Conservation (phyloP, 2,113 vertebrate genomes). For the Falco punctatus region DNA sequence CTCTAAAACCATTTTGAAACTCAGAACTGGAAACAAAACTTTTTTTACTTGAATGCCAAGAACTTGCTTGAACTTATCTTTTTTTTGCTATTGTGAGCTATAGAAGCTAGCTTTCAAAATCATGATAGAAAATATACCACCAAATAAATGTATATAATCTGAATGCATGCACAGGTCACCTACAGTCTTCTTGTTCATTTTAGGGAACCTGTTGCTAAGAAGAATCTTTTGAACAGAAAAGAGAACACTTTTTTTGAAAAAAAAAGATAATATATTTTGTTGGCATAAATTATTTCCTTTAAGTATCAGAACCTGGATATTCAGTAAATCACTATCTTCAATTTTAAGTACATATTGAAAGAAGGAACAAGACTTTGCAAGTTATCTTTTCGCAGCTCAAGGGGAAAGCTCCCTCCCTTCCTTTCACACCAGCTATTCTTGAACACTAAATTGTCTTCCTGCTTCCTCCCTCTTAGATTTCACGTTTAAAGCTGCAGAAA, state of each 20-base stretch:
- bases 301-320: neutral
- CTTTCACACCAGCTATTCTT: conserved; percentile 68
- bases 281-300: neutral
- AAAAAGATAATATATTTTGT: neutral
- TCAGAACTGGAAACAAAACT: neutral
- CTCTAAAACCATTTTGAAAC: neutral
- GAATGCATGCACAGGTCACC: neutral
- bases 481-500: conserved; percentile 45
- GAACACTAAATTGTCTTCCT: conserved; percentile 54
- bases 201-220: neutral
- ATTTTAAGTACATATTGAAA: conserved; percentile 40
- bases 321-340: neutral
- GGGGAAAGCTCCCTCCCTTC: conserved; percentile 57
- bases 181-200: neutral
- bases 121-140: neutral
- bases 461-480: conserved; percentile 58
- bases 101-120: neutral
- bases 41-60: neutral
- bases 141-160: neutral
- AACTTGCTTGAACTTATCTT: neutral
- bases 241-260: neutral
- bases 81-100: neutral
- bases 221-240: neutral
- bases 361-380: neutral
- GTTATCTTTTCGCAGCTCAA: conserved; percentile 38